phyloP scores from a whole-genome alignment of 2,888 invertebrate genomes.

The Dromius quadrimaculatus region DNA sequence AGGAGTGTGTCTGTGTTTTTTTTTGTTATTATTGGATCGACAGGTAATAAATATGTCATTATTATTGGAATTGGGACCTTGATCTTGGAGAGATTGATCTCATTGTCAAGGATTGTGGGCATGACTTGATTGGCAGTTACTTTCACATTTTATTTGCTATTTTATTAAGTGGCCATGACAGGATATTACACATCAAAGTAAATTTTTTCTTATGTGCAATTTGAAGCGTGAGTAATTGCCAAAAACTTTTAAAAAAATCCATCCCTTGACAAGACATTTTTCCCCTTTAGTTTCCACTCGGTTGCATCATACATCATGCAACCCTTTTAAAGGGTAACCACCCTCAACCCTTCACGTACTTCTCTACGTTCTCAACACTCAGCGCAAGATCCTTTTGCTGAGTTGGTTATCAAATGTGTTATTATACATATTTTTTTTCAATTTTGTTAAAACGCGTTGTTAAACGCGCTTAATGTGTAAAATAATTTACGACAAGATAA shows the following conservation, averaged over 20 bases:
- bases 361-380: too few relatives aligned
- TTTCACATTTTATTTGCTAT: too few relatives aligned
- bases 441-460: slow-evolving; percentile 2
- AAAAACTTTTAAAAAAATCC: too few relatives aligned
- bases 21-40: background rate
- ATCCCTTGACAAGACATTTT: background rate
- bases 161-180: too few relatives aligned
- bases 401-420: too few relatives aligned
- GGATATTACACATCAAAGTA: too few relatives aligned
- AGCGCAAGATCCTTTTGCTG: too few relatives aligned
- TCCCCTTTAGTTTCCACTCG: background rate
- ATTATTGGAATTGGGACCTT: slow-evolving; percentile 18
- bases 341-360: background rate
- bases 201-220: too few relatives aligned
- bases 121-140: too few relatives aligned
- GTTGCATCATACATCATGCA: background rate
- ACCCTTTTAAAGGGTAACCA: background rate
- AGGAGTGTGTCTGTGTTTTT: background rate
- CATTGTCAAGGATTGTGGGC: slow-evolving; percentile 20
- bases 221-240: too few relatives aligned
- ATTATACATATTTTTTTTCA: too few relatives aligned
- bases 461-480: background rate
- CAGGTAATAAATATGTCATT: slow-evolving; percentile 21
- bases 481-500: slow-evolving; percentile 20
- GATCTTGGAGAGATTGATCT: slow-evolving; percentile 7